Evolutionary conservation across 2,888 invertebrate genomes (phyloP).

Genomic region (Cephalotes varians): DNA sequence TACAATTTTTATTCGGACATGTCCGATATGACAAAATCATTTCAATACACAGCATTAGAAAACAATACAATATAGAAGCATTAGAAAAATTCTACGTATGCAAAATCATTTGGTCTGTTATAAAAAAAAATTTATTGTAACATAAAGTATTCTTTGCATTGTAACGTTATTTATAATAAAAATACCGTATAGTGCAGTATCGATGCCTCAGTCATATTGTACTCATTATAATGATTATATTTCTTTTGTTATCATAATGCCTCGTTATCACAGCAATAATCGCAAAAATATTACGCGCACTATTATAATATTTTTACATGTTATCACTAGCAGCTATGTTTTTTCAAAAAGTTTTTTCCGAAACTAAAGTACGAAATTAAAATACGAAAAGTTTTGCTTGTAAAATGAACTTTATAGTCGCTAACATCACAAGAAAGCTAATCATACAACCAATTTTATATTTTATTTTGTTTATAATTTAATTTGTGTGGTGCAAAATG

Average conservation of each 20-base stretch:
- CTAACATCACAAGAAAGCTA: too few relatives aligned
- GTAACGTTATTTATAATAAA: background rate
- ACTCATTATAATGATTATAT: background rate
- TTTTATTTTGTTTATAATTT: background rate
- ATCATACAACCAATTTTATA: background rate
- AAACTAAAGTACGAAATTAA: too few relatives aligned
- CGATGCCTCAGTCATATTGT: background rate
- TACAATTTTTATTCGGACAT: background rate
- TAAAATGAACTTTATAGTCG: too few relatives aligned
- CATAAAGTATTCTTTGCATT: background rate
- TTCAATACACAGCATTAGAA: too few relatives aligned
- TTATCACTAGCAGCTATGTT: too few relatives aligned
- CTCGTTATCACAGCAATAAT: background rate
- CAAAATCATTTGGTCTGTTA: background rate
- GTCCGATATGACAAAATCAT: constrained; percentile 4
- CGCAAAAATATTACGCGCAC: too few relatives aligned
- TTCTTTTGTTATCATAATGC: background rate
- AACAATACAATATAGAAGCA: too few relatives aligned
- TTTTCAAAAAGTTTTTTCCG: too few relatives aligned
- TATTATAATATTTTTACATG: too few relatives aligned
- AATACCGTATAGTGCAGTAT: background rate
- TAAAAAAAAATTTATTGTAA: background rate
- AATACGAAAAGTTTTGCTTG: too few relatives aligned
- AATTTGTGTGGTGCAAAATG: background rate
- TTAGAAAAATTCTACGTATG: background rate